Evolutionary conservation across 2,888 invertebrate genomes (phyloP).

Genomic region (Panzeria rudis): DNA sequence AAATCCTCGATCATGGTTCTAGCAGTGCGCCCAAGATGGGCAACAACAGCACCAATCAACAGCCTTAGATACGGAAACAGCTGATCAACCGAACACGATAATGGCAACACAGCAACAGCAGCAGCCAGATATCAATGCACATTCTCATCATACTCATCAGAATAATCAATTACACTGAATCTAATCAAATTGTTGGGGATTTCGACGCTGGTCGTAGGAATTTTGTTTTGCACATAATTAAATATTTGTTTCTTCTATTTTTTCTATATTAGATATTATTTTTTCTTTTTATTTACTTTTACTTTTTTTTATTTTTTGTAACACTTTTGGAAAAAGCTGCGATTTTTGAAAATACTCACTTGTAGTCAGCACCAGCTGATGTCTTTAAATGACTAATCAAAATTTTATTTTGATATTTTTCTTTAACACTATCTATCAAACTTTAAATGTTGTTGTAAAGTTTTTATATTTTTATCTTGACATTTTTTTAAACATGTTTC

Average conservation of each 20-base stretch:
- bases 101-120: conserved; percentile 64
- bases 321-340: no score
- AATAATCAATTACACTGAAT: conserved; percentile 62
- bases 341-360: conserved; percentile 9
- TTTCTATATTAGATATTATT: neutral
- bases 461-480: neutral
- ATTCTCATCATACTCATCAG: conserved; percentile 52
- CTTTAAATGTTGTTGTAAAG: neutral
- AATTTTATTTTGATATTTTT: neutral
- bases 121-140: conserved; percentile 44
- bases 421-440: neutral
- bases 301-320: no score
- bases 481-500: neutral
- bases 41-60: conserved; percentile 61
- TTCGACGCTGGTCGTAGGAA: conserved; percentile 70
- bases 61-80: conserved; percentile 47
- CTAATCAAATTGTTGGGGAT: conserved; percentile 32
- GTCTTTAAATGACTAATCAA: neutral
- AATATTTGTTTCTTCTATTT: conserved; percentile 1
- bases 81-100: conserved; percentile 76
- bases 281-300: conserved; percentile 2
- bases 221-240: conserved; percentile 13
- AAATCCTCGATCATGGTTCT: conserved; percentile 89
- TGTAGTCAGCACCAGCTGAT: neutral
- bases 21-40: conserved; percentile 81